Evolutionary conservation across 2,888 invertebrate species (phyloP).

Genomic region (Sinohyriopsis cumingii): DNA sequence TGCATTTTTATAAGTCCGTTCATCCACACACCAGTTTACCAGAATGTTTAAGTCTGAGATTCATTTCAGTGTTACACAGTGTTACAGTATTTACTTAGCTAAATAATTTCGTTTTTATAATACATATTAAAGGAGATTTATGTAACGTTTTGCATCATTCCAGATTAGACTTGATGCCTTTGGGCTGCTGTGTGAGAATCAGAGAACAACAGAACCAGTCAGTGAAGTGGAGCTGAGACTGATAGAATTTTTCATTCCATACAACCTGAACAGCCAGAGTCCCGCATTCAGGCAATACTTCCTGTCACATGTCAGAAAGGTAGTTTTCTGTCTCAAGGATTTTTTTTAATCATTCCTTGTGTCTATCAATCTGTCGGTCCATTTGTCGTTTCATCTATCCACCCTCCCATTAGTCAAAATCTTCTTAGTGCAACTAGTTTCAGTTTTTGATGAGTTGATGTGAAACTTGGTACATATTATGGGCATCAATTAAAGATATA

Average conservation of each 20-base stretch:
- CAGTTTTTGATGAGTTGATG: too few relatives aligned
- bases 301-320: slow-evolving; percentile 82
- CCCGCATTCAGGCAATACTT: slow-evolving; percentile 82
- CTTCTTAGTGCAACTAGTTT: too few relatives aligned
- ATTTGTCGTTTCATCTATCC: not conserved
- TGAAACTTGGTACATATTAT: too few relatives aligned
- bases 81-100: too few relatives aligned
- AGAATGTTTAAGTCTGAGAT: too few relatives aligned
- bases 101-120: too few relatives aligned
- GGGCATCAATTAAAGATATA: too few relatives aligned
- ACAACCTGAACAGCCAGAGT: slow-evolving; percentile 81
- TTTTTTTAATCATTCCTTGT: not conserved
- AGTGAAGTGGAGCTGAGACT: slow-evolving; percentile 78
- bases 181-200: slow-evolving; percentile 81
- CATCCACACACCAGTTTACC: too few relatives aligned
- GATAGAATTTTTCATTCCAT: slow-evolving; percentile 78
- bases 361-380: not conserved
- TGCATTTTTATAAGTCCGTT: too few relatives aligned
- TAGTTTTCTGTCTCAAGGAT: slow-evolving; percentile 56
- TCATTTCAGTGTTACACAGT: too few relatives aligned
- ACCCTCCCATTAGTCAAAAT: too few relatives aligned
- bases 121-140: too few relatives aligned
- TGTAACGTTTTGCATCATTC: slow-evolving; percentile 32
- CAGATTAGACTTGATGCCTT: slow-evolving; percentile 82
- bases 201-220: slow-evolving; percentile 82